Base-by-base conservation (phyloP, 1,140 invertebrate genomes). In the Agrypnia vestita region DNA sequence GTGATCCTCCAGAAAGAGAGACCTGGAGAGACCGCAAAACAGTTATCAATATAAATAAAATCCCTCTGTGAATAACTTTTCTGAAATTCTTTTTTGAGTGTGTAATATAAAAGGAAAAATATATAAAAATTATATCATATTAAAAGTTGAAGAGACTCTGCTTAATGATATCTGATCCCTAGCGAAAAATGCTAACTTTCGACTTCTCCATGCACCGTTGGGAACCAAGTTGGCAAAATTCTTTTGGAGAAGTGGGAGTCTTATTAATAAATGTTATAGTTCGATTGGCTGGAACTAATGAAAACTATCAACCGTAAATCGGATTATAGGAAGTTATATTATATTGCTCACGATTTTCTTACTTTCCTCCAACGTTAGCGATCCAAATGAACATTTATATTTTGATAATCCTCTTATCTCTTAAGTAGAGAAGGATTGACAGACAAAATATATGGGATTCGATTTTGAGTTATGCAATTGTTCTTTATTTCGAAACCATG, bases 231-330 rank as follows among this genome's bases (percentile, higher is more conserved):
- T 71, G 47, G 67, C 10, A n/a, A 51, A 71, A 15, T 71, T 47
- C 25, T 19, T 21, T 51, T 12, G 13, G 25, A 43, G 35, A 59
- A 59, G 10, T 35, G 13, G n/a, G 19, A 25, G 19, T 35, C 61
- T 13, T 64, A 64, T 64, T 64, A 43, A 9, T 10, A 64, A 25
- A 64, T 25, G 67, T 71, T 71, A 13, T 71, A 71, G 49, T 51
- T 51, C 25, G 47, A 71, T 71, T 71, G 67, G 67, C 62, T 46
- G 67, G 61, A 71, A 71, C 67, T 71, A 25, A 71, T 71, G 19
- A 71, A 71, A 71, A 71, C 51, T 71, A 71, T 49, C 17, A 25
- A 49, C 46, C 19, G 49, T 71, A 49, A 71, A 47, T 47, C 44
- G 67, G 46, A 71, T 71, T 53, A 71, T 51, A 25, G 67, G n/a